Conservation (phyloP, 2,113 vertebrate species). For the Rhipidura dahli region DNA sequence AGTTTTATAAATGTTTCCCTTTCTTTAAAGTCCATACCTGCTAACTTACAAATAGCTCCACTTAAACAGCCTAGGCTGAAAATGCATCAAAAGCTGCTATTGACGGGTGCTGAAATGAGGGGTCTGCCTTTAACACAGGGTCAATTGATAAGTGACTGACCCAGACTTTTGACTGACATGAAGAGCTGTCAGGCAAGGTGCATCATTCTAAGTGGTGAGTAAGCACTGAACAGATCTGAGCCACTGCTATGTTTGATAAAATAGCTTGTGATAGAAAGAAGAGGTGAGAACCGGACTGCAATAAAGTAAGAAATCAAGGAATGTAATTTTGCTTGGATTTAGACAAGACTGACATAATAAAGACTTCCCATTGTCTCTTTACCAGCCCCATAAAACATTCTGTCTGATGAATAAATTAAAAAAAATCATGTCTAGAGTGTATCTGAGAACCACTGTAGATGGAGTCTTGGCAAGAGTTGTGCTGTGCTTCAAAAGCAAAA, state of each 20-base stretch:
- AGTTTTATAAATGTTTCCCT: neutral
- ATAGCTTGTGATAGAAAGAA: neutral
- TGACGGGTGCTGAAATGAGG: constrained; percentile 75
- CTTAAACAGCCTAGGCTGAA: constrained; percentile 23
- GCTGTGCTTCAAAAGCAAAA: neutral
- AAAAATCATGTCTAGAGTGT: neutral
- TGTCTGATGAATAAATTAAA: neutral
- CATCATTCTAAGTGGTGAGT: constrained; percentile 35
- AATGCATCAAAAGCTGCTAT: constrained; percentile 73
- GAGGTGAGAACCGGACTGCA: neutral
- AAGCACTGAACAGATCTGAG: neutral
- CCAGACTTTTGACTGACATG: constrained; percentile 74
- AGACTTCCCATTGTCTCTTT: neutral
- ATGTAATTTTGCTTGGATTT: neutral
- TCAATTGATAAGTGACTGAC: constrained; percentile 81
- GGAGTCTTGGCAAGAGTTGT: neutral
- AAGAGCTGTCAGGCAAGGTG: constrained; percentile 70
- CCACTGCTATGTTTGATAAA: neutral
- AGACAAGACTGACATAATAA: neutral
- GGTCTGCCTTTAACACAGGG: constrained; percentile 74
- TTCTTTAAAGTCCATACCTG: constrained; percentile 37
- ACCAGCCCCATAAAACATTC: neutral
- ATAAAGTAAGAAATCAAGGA: neutral
- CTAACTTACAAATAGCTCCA: constrained; percentile 28
- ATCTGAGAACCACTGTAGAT: neutral